phyloP scores from a whole-genome alignment of 2,113 vertebrate genomes.

The Anthoscopus minutus region DNA sequence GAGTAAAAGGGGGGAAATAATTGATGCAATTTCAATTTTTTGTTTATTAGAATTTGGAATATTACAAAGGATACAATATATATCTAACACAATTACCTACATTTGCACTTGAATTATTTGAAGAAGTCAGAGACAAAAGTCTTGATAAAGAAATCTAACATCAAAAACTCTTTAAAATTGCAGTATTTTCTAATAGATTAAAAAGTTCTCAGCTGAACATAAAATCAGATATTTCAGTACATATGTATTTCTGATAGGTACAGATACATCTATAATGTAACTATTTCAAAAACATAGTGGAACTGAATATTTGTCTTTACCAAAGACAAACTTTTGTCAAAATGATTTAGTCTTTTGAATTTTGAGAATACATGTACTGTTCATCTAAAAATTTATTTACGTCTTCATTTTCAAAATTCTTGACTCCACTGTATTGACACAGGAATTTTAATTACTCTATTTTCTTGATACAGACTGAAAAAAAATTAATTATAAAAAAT shows the following conservation, averaged over 20 bases:
- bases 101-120: not conserved
- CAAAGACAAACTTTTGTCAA: not conserved
- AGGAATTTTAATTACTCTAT: not conserved
- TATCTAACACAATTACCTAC: not conserved
- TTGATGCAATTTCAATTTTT: not conserved
- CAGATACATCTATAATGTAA: not conserved
- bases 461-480: not conserved
- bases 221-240: not conserved
- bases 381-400: not conserved
- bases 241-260: not conserved
- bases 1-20: not conserved
- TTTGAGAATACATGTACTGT: not conserved
- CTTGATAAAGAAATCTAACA: not conserved
- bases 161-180: not conserved
- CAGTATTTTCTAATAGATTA: not conserved
- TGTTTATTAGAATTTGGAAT: not conserved
- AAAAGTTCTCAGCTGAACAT: not conserved
- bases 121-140: not conserved
- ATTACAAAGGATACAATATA: not conserved
- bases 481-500: not conserved
- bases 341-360: not conserved
- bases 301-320: not conserved
- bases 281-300: not conserved
- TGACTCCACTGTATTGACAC: accelerated
- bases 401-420: not conserved